Base-by-base conservation (phyloP, 2,797 vertebrate species). In the Dromococcyx pavoninus region DNA sequence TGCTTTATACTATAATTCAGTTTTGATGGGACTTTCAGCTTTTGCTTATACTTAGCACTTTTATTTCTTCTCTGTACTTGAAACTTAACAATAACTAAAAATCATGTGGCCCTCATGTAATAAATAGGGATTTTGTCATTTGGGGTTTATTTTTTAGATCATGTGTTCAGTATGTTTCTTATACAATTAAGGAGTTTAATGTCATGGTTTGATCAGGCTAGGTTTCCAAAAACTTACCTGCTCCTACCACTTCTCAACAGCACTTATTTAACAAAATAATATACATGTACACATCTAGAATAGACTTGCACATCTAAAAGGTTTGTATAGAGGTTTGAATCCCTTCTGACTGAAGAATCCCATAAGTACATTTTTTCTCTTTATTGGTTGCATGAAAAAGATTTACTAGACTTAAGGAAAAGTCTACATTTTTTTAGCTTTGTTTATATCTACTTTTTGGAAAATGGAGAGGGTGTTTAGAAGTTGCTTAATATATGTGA, bases 41-140 rank as follows among this genome's bases (percentile, higher is more conserved):
- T 85, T 80, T 58, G 7, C 2, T 73, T 72, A 5, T 37, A 37
- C 16, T 54, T 69, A 7, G 4, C 7, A 25, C 73, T 79, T 75
- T 85, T 27, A 17, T 62, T 67, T 60, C 14, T 60, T 72, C 30
- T 74, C 12, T 54, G 3, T 7, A 5, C 21, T 73, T 70, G 27
- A 54, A 77, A 25, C 14, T 72, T 17, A 78, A 4, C 32, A 56
- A 56, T 21, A 81, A n/a, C 6, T 41, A 72, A 88, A 85, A 81
- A 46, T 19, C n/a, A 30, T 8, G 14, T 43, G 3, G 15, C 5
- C 19, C 8, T 80, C 1, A 0, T 8, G 17, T 16, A 64, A 44
- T 37, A 61, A 43, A 41, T 3, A 8, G 9, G 5, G 11, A 44
- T 88, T 75, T 81, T 44, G 14, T 30, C 32, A 35, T 41, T 30